These are phyloP conservation scores for Mola mola DNA, from an alignment of 2,113 vertebrate genomes.

Conservation along the genomic window DNA sequence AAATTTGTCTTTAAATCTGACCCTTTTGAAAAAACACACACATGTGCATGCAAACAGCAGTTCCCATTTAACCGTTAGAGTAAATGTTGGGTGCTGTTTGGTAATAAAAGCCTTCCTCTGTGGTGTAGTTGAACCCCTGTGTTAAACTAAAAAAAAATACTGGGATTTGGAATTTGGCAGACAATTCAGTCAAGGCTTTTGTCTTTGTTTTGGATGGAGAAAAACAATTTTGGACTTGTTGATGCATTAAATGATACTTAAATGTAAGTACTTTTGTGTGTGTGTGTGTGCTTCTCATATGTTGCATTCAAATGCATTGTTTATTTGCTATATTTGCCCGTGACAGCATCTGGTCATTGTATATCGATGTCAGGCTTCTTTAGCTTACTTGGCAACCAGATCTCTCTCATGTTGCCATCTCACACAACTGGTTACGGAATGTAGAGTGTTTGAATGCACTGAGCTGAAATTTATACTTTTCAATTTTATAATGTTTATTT, in stretches of 20 bases:
- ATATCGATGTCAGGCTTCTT: slow-evolving; percentile 34
- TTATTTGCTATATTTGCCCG: slow-evolving; percentile 13
- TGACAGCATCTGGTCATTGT: slow-evolving; percentile 4
- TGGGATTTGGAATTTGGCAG: slow-evolving; percentile 36
- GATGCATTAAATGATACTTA: slow-evolving; percentile 13
- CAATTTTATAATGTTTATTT: slow-evolving; percentile 16
- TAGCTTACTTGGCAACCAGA: slow-evolving; percentile 51
- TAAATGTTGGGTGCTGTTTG: slow-evolving; percentile 44
- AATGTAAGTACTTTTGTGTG: neutral
- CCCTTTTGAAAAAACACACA: slow-evolving; percentile 9
- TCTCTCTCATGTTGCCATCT: slow-evolving; percentile 14
- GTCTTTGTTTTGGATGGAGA: neutral
- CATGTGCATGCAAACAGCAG: slow-evolving; percentile 9
- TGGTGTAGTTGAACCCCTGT: slow-evolving; percentile 51
- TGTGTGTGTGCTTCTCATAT: slow-evolving; percentile 3
- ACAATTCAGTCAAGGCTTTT: slow-evolving; percentile 15
- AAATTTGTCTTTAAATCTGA: slow-evolving; percentile 23
- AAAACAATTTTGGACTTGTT: neutral
- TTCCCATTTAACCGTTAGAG: slow-evolving; percentile 15
- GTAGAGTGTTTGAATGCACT: neutral
- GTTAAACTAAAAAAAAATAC: slow-evolving; percentile 43
- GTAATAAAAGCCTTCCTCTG: slow-evolving; percentile 68
- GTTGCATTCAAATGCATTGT: slow-evolving; percentile 7
- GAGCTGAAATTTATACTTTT: slow-evolving; percentile 12
- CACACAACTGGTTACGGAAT: neutral